Evolutionary conservation across 2,888 invertebrate genomes (phyloP).

Genomic region (Cephus pulcher): DNA sequence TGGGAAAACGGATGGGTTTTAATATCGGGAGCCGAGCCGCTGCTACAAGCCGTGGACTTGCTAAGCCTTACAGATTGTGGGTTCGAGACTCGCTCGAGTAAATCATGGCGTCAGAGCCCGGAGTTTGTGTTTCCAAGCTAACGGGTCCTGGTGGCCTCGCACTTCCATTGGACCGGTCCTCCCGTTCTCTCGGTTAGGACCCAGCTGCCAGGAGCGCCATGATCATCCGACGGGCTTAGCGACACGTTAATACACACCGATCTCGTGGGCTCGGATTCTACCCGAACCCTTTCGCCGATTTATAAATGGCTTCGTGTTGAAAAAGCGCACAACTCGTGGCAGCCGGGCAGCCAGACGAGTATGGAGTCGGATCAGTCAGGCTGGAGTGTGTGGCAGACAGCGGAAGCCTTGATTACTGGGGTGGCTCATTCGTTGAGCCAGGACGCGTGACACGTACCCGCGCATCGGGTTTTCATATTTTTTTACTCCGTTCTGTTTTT

Average conservation of each 20-base stretch:
- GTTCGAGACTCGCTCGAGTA: slow-evolving; percentile 57
- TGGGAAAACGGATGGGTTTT: slow-evolving; percentile 56
- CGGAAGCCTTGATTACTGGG: background rate
- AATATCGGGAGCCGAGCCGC: slow-evolving; percentile 47
- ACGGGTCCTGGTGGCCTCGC: background rate
- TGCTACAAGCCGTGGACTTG: slow-evolving; percentile 43
- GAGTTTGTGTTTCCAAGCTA: slow-evolving; percentile 48
- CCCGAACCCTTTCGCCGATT: background rate
- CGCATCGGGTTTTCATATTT: background rate
- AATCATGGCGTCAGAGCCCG: slow-evolving; percentile 54
- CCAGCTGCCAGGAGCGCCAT: slow-evolving; percentile 54
- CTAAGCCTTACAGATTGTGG: slow-evolving; percentile 63
- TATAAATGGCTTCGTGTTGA: background rate
- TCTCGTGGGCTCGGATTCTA: background rate
- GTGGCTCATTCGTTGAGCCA: background rate
- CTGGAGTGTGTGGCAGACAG: background rate
- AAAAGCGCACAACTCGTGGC: background rate
- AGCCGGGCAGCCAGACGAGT: background rate
- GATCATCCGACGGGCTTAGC: slow-evolving; percentile 56
- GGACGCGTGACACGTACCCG: background rate
- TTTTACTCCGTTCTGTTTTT: background rate
- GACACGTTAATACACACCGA: slow-evolving; percentile 57
- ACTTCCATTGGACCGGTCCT: background rate
- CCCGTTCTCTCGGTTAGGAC: slow-evolving; percentile 28
- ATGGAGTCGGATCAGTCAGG: background rate